Conservation (phyloP, 2,888 invertebrate species). For the Drosophila mayaguana region DNA sequence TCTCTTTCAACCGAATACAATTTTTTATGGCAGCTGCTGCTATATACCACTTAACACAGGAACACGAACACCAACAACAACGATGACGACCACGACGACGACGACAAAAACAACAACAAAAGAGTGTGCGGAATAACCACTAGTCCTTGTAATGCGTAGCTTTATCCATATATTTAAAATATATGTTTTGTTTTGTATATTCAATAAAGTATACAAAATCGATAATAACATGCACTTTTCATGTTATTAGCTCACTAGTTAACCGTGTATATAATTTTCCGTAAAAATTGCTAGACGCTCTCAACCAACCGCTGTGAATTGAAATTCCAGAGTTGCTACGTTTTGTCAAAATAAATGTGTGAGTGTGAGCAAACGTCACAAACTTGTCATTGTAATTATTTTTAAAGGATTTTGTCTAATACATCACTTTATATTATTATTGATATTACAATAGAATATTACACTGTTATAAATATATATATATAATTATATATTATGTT, state of each 20-base stretch:
- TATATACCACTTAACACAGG: conserved; percentile 39
- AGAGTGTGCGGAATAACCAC: conserved; percentile 28
- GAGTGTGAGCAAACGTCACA: conserved; percentile 38
- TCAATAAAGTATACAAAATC: conserved; percentile 10
- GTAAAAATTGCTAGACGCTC: conserved; percentile 48
- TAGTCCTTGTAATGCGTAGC: conserved; percentile 7
- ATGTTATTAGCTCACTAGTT: conserved; percentile 24
- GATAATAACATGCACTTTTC: conserved; percentile 8
- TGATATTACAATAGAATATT: not conserved
- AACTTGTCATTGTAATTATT: not conserved
- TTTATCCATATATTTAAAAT: conserved; percentile 28
- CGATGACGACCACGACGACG: not conserved
- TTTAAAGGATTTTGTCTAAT: not conserved
- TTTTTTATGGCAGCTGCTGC: conserved; percentile 47
- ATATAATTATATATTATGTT: not conserved
- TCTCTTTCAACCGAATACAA: conserved; percentile 14
- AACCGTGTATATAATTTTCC: conserved; percentile 26
- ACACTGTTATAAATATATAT: not conserved
- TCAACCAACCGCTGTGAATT: conserved; percentile 61
- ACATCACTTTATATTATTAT: not conserved
- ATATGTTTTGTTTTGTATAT: conserved; percentile 7
- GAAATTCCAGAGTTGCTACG: conserved; percentile 55
- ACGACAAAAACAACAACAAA: conserved; percentile 20
- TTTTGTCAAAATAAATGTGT: conserved; percentile 6
- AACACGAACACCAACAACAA: conserved; percentile 30